A percentile compares a stretch with the other conserved stretches of the same genome.
These are phyloP conservation scores for Centroberyx gerrardi DNA, from an alignment of 2,797 vertebrate genomes.

Conservation along the genomic window DNA sequence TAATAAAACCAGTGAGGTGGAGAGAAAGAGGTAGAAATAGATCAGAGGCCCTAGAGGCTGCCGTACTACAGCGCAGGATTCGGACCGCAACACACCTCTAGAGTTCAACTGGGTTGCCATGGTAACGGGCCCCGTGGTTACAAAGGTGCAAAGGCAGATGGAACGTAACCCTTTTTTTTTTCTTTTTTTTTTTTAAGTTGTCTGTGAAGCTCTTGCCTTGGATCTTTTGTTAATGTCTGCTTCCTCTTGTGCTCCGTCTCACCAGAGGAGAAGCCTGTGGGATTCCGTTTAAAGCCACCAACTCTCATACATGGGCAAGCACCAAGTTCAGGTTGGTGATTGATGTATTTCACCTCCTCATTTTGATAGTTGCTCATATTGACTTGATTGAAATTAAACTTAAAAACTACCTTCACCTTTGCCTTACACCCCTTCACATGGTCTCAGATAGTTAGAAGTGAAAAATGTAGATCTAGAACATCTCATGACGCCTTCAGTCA, in stretches of 20 bases:
- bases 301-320: conserved; percentile 98
- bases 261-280: conserved; percentile 96
- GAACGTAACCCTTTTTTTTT: conserved; percentile 11
- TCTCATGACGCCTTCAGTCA: conserved; percentile 14
- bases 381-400: conserved; percentile 12
- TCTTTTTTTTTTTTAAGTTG: conserved; percentile 10
- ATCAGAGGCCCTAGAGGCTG: conserved; percentile 41
- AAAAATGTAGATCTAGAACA: not conserved
- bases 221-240: conserved; percentile 38
- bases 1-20: conserved; percentile 53
- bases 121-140: conserved; percentile 45
- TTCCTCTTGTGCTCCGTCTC: conserved; percentile 49
- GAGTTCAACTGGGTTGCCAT: conserved; percentile 47
- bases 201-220: conserved; percentile 23
- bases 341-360: not conserved
- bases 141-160: conserved; percentile 51
- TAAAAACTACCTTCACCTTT: not conserved
- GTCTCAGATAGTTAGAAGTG: conserved; percentile 20
- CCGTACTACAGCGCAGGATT: conserved; percentile 18
- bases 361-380: conserved; percentile 4
- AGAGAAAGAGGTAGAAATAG: conserved; percentile 42
- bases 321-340: conserved; percentile 92
- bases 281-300: conserved; percentile 97
- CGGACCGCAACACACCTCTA: conserved; percentile 28
- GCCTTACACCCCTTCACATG: conserved; percentile 5